Evolutionary conservation across 2,113 vertebrate species (phyloP), one percentile per base, ranked within the genome.

Genomic region (Cololabis saira): DNA sequence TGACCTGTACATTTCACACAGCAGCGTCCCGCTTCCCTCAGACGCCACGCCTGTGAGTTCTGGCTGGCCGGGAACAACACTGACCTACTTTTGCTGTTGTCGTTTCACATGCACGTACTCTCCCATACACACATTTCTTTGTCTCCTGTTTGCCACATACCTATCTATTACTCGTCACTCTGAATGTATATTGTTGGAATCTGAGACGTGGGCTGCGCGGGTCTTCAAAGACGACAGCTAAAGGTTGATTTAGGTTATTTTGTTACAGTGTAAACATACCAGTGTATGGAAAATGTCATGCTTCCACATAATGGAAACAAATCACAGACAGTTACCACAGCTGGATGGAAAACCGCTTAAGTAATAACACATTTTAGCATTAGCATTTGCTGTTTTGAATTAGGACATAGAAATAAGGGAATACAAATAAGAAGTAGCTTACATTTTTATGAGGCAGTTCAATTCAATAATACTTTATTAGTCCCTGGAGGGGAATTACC

Each of bases 71-170:
- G 24, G 24, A 27, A 27, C 87, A 85, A 60, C 73, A 18, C 82
- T 92, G 89, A 93, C 91, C 92, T 92, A 93, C 90, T 92, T 92
- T 88, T 72, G 45, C 75, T 85, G 65, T 83, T 78, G 67, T 84
- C 59, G 63, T 83, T 78, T 70, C 70, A 66, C 58, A 49, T 57
- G 54, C 77, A n/a, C 50, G 60, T 47, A 40, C 52, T 41, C 41
- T 48, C 71, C 78, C 68, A 78, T 61, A 67, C 40, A 54, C 76
- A 27, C 60, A 48, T 57, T 60, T 71, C 51, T 67, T 65, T 75
- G 61, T 43, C n/a, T 56, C 75, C 30, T 67, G 67, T 83, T 82
- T 81, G 78, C 82, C 76, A 66, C 78, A 79, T 87, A 80, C 74
- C 74, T 82, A 62, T 55, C 83, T 70, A 59, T 66, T 84, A 76